phyloP scores from a whole-genome alignment of 2,888 invertebrate species.

The Iphiclides podalirius region DNA sequence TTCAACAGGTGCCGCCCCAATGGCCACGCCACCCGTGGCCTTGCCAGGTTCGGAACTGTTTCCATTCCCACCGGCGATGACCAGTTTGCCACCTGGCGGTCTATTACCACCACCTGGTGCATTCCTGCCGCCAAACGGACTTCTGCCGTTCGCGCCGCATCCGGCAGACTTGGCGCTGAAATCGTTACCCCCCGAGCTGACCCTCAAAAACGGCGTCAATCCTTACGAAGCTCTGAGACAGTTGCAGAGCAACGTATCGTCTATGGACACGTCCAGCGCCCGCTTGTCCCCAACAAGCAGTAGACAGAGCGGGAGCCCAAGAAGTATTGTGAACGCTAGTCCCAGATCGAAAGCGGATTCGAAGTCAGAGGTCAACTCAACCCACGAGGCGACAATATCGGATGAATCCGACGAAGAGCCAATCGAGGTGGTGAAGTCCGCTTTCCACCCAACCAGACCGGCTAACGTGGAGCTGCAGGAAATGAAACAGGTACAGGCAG shows the following conservation, averaged over 20 bases:
- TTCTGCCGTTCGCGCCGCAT: slow-evolving; percentile 77
- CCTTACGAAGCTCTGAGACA: slow-evolving; percentile 79
- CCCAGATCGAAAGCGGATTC: slow-evolving; percentile 77
- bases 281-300: slow-evolving; percentile 79
- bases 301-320: slow-evolving; percentile 77
- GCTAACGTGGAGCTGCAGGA: slow-evolving; percentile 79
- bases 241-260: slow-evolving; percentile 67
- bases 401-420: slow-evolving; percentile 85
- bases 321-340: slow-evolving; percentile 60
- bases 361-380: slow-evolving; percentile 82
- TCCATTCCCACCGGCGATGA: slow-evolving; percentile 65
- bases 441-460: slow-evolving; percentile 84
- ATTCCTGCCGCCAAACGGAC: slow-evolving; percentile 76
- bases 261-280: slow-evolving; percentile 69
- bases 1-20: slow-evolving; percentile 67
- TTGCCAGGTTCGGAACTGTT: slow-evolving; percentile 69
- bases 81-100: slow-evolving; percentile 66
- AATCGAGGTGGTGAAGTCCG: slow-evolving; percentile 88
- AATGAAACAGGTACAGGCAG: slow-evolving; percentile 76
- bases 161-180: slow-evolving; percentile 74
- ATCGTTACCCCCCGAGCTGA: slow-evolving; percentile 68
- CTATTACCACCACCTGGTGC: slow-evolving; percentile 80
- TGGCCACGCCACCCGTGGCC: slow-evolving; percentile 58
- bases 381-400: slow-evolving; percentile 80
- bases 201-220: slow-evolving; percentile 76